Percentiles rank a stretch among this genome's conserved stretches.
Conservation (phyloP, 2,888 invertebrate genomes). For the Andrena bucephala region DNA sequence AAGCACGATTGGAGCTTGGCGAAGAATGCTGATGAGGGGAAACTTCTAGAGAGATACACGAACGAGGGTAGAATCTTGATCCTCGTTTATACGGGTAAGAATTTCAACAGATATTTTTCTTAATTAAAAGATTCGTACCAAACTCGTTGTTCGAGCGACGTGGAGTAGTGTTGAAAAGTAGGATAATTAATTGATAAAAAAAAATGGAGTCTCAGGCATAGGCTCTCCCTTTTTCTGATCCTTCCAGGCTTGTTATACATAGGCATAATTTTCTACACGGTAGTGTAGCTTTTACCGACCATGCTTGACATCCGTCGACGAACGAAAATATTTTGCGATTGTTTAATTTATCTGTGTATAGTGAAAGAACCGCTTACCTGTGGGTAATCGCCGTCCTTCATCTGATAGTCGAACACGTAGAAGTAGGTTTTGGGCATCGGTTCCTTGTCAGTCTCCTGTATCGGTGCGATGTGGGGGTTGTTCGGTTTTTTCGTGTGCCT, state of each 20-base stretch:
- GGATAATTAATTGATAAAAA: too few species aligned
- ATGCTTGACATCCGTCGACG: not conserved
- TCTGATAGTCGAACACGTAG: slow-evolving; percentile 97
- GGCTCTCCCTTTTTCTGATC: not conserved
- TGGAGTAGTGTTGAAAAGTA: too few species aligned
- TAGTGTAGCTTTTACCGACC: not conserved
- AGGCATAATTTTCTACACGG: not conserved
- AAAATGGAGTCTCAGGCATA: too few species aligned
- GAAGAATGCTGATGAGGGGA: not conserved
- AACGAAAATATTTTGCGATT: not conserved
- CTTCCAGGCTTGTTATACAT: not conserved
- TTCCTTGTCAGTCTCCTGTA: slow-evolving; percentile 86
- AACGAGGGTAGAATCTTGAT: not conserved
- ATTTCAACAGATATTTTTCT: not conserved
- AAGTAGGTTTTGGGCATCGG: slow-evolving; percentile 93
- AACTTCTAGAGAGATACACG: not conserved
- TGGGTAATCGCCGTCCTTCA: slow-evolving; percentile 94
- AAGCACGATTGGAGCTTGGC: not conserved
- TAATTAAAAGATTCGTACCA: not conserved
- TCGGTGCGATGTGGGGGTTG: slow-evolving; percentile 87
- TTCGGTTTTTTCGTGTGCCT: slow-evolving; percentile 84
- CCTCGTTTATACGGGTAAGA: not conserved
- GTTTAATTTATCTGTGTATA: not conserved
- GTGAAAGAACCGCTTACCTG: slow-evolving; percentile 87
- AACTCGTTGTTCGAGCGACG: too few species aligned